Base-by-base conservation (phyloP, 2,797 vertebrate genomes). In the Graptemys geographica region DNA sequence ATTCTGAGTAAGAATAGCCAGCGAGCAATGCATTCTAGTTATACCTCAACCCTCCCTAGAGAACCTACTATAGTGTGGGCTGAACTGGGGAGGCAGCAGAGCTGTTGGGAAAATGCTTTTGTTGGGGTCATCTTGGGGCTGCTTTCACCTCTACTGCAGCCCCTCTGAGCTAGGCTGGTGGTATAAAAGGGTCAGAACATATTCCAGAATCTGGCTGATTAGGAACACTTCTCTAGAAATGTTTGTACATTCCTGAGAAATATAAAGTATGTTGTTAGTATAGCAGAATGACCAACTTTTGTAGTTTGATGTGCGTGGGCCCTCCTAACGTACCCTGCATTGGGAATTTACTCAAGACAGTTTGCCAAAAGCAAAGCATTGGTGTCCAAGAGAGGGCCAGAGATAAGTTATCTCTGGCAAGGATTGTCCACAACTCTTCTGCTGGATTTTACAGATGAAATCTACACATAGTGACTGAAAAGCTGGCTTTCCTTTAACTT, bases 281-380 rank as follows among this genome's bases (percentile, higher is more conserved):
- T 27, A 87, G 52, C 89, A 80, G 49, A 6, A 21, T 90, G 23
- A 28, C 27, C 27, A 76, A 3, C 41, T 47, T 72, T 12, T 76
- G 23, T 44, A 76, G 15, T 44, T 76, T 76, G n/a, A 47, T 4
- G 13, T 53, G 65, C 80, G n/a, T 79, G 59, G 90, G 41, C 81
- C 90, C 86, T 95, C 74, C 83, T 90, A 79, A 69, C 83, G 47
- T 93, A 91, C 83, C 82, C 80, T 93, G 84, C 94, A 52, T 33
- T 79, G 86, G 90, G 95, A 95, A 57, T 15, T 82, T 95, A 69
- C 0, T 0, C 91, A 86, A 74, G 86, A 28, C 86, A 31, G 52
- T 93, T 92, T 94, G 95, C 94, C 93, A 93, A 95, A 96, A 96
- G 90, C 95, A 96, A 96, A 97, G 94, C 95, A 92, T 86, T 92